These are phyloP conservation scores for Aegotheles bennettii DNA, from an alignment of 2,113 vertebrate species.

Conservation along the genomic window DNA sequence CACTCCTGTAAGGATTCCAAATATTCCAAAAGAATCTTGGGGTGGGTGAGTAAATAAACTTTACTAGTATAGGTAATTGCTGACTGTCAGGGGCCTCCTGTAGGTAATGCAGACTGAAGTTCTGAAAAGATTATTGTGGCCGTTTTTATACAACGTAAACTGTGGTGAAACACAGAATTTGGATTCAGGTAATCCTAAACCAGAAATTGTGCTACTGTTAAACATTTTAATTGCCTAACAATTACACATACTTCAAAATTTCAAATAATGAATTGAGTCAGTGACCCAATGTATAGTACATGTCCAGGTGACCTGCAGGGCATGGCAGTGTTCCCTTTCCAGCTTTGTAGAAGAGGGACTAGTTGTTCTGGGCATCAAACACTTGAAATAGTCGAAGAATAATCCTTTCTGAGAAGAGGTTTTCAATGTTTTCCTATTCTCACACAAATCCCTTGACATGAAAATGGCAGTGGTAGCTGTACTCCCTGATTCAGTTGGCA, in stretches of 20 bases:
- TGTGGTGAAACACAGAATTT: background rate
- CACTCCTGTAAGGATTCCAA: background rate
- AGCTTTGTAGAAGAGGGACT: background rate
- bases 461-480: background rate
- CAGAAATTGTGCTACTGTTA: background rate
- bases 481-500: background rate
- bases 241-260: background rate
- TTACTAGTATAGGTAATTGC: background rate
- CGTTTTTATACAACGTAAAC: background rate
- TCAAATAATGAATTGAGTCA: background rate
- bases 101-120: background rate
- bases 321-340: background rate
- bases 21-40: background rate
- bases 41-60: background rate
- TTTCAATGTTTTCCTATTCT: background rate
- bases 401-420: background rate
- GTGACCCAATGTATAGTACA: background rate
- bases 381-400: background rate
- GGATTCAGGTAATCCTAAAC: background rate
- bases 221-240: background rate
- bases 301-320: background rate
- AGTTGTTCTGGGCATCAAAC: background rate
- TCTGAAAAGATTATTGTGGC: background rate
- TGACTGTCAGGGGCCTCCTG: background rate
- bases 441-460: background rate